Conservation (phyloP, 1,140 invertebrate genomes). For the Musca vetustissima region DNA sequence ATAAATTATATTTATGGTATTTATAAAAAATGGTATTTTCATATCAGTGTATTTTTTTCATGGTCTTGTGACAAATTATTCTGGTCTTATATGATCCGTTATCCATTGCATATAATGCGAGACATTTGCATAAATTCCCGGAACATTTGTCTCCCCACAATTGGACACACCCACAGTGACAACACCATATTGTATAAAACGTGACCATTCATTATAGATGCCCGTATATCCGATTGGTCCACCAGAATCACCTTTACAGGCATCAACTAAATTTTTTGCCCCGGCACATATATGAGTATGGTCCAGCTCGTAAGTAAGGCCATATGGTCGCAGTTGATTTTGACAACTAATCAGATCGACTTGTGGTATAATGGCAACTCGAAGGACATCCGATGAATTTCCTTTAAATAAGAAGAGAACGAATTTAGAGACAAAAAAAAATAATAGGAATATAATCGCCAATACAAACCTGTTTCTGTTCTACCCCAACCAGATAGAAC, state of each 20-base stretch:
- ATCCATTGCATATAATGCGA: slow-evolving; percentile 52
- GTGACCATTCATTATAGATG: slow-evolving; percentile 31
- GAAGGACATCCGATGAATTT: not conserved
- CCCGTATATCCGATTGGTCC: slow-evolving; percentile 62
- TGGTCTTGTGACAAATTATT: too few species aligned
- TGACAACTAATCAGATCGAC: not conserved
- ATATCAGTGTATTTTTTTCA: too few species aligned
- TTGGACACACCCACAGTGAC: slow-evolving; percentile 37
- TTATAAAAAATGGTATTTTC: too few species aligned
- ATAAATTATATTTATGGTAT: too few species aligned
- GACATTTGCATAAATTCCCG: slow-evolving; percentile 48
- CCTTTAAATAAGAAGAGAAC: not conserved
- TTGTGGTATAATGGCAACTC: slow-evolving; percentile 2
- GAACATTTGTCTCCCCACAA: slow-evolving; percentile 36
- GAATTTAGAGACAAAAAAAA: not conserved
- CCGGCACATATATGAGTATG: slow-evolving; percentile 66
- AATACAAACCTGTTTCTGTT: slow-evolving; percentile 31
- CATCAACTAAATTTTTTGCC: slow-evolving; percentile 61
- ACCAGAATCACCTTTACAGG: slow-evolving; percentile 76
- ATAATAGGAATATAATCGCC: not conserved
- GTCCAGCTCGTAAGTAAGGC: slow-evolving; percentile 34
- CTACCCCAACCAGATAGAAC: slow-evolving; percentile 47
- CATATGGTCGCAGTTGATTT: not conserved
- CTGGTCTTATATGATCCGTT: slow-evolving; percentile 32
- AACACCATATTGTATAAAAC: slow-evolving; percentile 46